A percentile compares a stretch with the other conserved stretches of the same genome.
These are phyloP conservation scores for Ectropis grisescens DNA, from an alignment of 1,140 invertebrate genomes.

Conservation along the genomic window DNA sequence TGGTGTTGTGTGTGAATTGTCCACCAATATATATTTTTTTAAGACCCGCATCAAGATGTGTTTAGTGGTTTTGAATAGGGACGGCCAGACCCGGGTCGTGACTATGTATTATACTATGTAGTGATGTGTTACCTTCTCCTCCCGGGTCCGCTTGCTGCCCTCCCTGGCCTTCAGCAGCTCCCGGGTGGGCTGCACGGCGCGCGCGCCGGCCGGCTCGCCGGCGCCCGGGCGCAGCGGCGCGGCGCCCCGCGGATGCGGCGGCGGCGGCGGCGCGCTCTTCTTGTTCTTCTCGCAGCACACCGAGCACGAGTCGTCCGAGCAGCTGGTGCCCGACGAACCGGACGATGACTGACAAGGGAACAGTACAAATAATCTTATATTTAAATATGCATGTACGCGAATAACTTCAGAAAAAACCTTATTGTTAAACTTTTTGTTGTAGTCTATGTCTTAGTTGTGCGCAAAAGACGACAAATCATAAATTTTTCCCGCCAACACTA, in stretches of 20 bases:
- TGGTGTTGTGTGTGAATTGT: too few relatives aligned
- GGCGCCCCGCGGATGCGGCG: conserved; percentile 8
- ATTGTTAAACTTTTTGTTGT: too few relatives aligned
- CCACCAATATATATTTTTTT: too few relatives aligned
- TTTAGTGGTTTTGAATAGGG: too few relatives aligned
- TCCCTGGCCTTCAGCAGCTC: conserved; percentile 48
- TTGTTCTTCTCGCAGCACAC: conserved; percentile 73
- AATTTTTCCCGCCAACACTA: too few relatives aligned
- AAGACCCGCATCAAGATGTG: too few relatives aligned
- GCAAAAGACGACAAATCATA: too few relatives aligned
- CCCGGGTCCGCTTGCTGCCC: conserved; percentile 46
- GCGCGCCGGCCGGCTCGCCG: conserved; percentile 12
- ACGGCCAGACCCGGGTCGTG: too few relatives aligned
- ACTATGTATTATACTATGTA: too few relatives aligned
- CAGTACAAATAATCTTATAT: conserved; percentile 1
- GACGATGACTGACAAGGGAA: conserved; percentile 71
- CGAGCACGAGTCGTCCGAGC: conserved; percentile 85
- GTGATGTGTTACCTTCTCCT: conserved; percentile 52
- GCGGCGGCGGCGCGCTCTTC: conserved; percentile 29
- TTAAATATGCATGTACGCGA: too few relatives aligned
- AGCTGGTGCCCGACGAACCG: conserved; percentile 82
- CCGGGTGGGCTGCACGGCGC: conserved; percentile 40
- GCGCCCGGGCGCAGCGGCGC: conserved; percentile 8
- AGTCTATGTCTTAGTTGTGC: too few relatives aligned
- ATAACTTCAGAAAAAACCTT: too few relatives aligned